Evolutionary conservation across 2,888 invertebrate genomes (phyloP), one percentile per base, ranked within the genome.

Genomic region (Tricholauxania praeusta): DNA sequence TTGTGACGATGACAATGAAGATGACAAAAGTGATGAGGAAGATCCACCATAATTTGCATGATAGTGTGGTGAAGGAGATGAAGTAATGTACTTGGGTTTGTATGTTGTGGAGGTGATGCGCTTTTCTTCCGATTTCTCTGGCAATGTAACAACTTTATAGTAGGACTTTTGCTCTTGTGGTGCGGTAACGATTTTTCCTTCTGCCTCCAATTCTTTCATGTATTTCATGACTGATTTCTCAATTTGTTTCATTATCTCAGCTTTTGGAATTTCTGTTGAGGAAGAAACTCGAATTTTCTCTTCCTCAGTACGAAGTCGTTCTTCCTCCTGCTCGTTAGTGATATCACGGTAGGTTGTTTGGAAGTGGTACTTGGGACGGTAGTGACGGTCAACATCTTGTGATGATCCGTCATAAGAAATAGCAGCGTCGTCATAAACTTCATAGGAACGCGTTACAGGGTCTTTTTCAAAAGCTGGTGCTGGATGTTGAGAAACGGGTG

Each of bases 201-300:
- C 85, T 1, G 84, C 84, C 72, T 87, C 87, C 73, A 87, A 76
- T 57, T 85, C 86, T 66, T 85, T 86, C 86, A 87, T 87, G 67
- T 88, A 87, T 75, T 86, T 86, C 15, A 87, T 84, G 1, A 88
- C 88, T 0, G 87, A 87, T 64, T 87, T 84, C 65, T 88, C 87
- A 55, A 88, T 87, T 67, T 88, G 87, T 59, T 84, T 85, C 75
- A 88, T 82, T 4, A 87, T 85, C 75, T 87, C 86, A 0, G 84
- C 83, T 73, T 85, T 87, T 7, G 86, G 85, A 73, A 87, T 84
- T 60, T 87, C 85, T 19, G 83, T 84, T 1, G 85, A 82, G 48
- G 84, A 82, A 4, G 84, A 85, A 0, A 85, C 79, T 0, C 85
- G 79, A 39, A 84, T 78, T 68, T 83, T 81, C 17, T 85, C 81